Percentiles rank a stretch among this genome's conserved stretches.
Evolutionary conservation across 2,888 invertebrate species (phyloP).

Genomic region (Nymphalis c-album): DNA sequence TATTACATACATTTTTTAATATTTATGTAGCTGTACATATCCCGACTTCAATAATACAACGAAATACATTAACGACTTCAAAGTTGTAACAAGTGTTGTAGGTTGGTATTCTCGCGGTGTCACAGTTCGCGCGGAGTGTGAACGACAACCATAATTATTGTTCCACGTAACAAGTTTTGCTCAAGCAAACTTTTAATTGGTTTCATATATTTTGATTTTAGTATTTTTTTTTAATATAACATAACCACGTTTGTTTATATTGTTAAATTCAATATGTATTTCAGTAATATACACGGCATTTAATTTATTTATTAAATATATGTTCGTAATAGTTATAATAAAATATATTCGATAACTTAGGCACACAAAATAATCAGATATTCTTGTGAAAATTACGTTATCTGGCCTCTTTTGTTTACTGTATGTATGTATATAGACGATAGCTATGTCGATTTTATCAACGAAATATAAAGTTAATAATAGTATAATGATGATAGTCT

Average conservation of each 20-base stretch:
- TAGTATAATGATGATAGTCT: no score
- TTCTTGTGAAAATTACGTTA: no score
- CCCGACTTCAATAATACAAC: not conserved
- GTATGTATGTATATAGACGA: no score
- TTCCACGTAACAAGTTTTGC: slow-evolving; percentile 10
- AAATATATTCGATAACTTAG: not conserved
- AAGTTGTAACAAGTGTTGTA: slow-evolving; percentile 14
- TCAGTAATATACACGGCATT: no score
- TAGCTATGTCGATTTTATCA: no score
- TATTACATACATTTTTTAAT: not conserved
- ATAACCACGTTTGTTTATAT: not conserved
- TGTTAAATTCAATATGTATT: no score
- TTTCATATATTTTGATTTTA: slow-evolving; percentile 43
- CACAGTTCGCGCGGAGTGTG: slow-evolving; percentile 15
- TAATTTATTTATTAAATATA: not conserved
- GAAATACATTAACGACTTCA: slow-evolving; percentile 4
- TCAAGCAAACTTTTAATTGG: slow-evolving; percentile 59
- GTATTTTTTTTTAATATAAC: slow-evolving; percentile 5
- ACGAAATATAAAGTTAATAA: no score
- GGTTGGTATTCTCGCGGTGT: slow-evolving; percentile 16
- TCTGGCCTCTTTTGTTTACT: no score
- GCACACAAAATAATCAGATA: no score
- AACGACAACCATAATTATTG: slow-evolving; percentile 26
- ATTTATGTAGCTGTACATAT: not conserved
- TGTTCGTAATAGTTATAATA: not conserved